Evolutionary conservation across 2,888 invertebrate genomes (phyloP), one percentile per base, ranked within the genome.

Genomic region (Cephus sareptanus): DNA sequence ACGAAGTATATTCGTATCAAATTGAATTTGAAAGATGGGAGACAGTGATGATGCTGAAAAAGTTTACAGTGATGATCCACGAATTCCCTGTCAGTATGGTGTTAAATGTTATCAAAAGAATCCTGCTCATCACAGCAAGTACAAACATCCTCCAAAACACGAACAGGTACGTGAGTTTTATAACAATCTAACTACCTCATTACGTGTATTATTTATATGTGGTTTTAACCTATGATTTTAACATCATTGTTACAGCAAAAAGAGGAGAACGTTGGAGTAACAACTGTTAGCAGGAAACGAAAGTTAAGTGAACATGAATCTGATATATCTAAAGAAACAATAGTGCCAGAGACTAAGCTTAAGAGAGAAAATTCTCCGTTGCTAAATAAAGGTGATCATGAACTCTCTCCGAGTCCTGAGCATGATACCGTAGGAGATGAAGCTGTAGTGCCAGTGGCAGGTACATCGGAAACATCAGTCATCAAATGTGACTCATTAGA

Each of bases 21-120:
- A 70, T 70, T 70, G 11, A 70, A 13, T 4, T 70, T 13, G 15
- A 33, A 70, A 12, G 11, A 70, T 70, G 70, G 30, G 31, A 30
- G 30, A 30, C 70, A 33, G 33, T 33, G 30, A 70, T 70, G 33
- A 70, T 3, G 12, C 70, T 33, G n/a, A 70, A 11, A 79, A 80
- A 77, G 78, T 78, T 34, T 87, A 87, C 73, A 80, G 87, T 75
- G 84, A 90, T 68, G 92, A 92, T 81, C 79, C 90, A 0, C 93
- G 96, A 90, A 92, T 91, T 71, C 91, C 94, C 74, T 98, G 98
- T 90, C 95, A 95, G 92, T 97, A 96, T 89, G 96, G 96, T 76
- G 90, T 89, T 9, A 94, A 95, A 84, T 98, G 98, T 91, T 97
- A 97, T 90, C 97, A 96, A 88, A 96, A 95, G 88, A 97, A 97